Evolutionary conservation across 2,797 vertebrate species (phyloP), one percentile per base, ranked within the genome.

Genomic region (Echeneis naucrates): DNA sequence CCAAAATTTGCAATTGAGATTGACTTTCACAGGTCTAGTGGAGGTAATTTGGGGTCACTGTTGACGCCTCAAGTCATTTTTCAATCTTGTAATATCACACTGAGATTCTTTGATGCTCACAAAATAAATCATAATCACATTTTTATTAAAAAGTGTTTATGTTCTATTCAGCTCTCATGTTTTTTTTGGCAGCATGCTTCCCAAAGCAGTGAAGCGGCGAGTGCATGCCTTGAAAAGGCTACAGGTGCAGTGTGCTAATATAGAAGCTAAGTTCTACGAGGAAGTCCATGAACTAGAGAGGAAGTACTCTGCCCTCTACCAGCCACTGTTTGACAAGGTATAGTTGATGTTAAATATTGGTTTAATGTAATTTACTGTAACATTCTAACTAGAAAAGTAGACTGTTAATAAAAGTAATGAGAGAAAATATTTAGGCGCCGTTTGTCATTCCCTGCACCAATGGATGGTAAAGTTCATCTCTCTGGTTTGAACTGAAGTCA

Each of bases 201-300:
- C 98, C 44, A 99, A 96, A 94, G 95, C 93, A 4, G 97, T 99
- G 67, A 99, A 96, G 87, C 95, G 98, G 89, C 94, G 98, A 95
- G 96, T 99, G 50, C 95, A 97, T 67, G 97, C 98, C 19, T 82
- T 99, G 92, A 99, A 99, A 84, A 96, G 96, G 82, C 96, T 99
- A 35, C 98, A 99, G 90, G 96, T 97, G 85, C 96, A 96, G 66
- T 98, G 97, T 75, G 96, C 96, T 21, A 95, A 97, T 88, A 97
- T 98, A 88, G 98, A 99, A 86, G 97, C 97, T 53, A 98, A 97
- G 87, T 99, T 99, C 93, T 99, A 99, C 27, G 97, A 99, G 76
- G 98, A 99, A 85, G 97, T 99, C 44, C 98, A 99, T 4, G 97
- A 98, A 80, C 85, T 99, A 68, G 98, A 99, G 92, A 94, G 98